Evolutionary conservation across 2,888 invertebrate species (phyloP), one percentile per base, ranked within the genome.

Genomic region (Ormyrus nitidulus): DNA sequence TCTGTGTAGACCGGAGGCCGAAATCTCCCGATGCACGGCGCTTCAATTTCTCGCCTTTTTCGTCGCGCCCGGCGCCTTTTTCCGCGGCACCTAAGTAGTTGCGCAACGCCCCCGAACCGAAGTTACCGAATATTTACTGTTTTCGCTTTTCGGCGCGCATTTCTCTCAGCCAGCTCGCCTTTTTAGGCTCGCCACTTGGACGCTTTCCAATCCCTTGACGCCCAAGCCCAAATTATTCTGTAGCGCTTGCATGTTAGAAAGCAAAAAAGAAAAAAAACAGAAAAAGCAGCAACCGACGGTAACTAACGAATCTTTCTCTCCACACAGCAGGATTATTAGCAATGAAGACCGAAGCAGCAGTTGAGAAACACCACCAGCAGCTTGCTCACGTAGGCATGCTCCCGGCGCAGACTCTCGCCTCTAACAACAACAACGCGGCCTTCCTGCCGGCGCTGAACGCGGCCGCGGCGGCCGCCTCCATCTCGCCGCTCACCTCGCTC

Each of bases 401-500:
- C 94, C 88, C 92, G 34, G 34, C 34, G 34, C 34, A 34, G 34
- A 34, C 34, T 2, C 34, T 34, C 93, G 87, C 92, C 93, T 85
- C 91, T 93, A 34, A 34, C 87, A 91, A 92, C 89, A 92, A 92
- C 89, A 92, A 92, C 90, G 62, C 54, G 44, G 19, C 59, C 4
- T n/a, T 69, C 6, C 3, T 77, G n/a, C 44, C 80, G 4, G 91
- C 90, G 74, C 78, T 86, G 73, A 34, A 34, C 34, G 64, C 73
- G 9, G 91, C 92, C 88, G 66, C 77, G 54, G 92, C 92, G 48
- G 92, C 92, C 77, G 93, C 93, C 62, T 92, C 91, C 46, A n/a
- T 92, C 70, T 91, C 93, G 19, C 91, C 92, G 89, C 90, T 92
- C 83, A 91, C 92, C 91, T 92, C 88, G 92, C 93, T 51, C 92